Evolutionary conservation across 2,113 vertebrate genomes (phyloP), one percentile per base, ranked within the genome.

Genomic region (Morphnarchus princeps): DNA sequence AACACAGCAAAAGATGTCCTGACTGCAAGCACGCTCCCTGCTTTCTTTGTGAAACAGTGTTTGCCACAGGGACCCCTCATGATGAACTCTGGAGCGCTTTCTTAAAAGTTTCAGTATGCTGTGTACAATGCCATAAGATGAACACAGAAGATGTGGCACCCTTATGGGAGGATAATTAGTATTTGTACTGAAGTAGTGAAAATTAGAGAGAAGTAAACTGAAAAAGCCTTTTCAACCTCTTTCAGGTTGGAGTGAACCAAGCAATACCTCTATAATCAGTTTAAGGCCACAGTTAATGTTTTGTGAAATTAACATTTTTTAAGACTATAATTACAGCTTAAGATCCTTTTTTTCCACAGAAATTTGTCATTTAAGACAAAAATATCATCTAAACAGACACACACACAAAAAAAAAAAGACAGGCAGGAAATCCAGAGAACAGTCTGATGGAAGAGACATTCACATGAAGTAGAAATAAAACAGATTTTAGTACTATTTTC

Each of bases 1-100:
- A 67, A 49, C 22, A 28, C 43, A 66, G 62, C 49, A 70, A 45
- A 58, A 45, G 36, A 45, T 19, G 19, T 63, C 82, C 73, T n/a
- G 62, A 55, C 45, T 78, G 4, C 11, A 74, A 52, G 47, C 8
- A 8, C 10, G 11, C n/a, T 71, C 54, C 36, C n/a, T 45, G 58
- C 42, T 49, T 42, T 32, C 57, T 71, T 29, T 45, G 43, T 50
- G 59, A 91, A 84, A 45, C 19, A 50, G 28, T 8, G 29, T 70
- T 82, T 74, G 55, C 82, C 50, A 70, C 67, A 43, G 58, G 70
- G 49, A 88, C 15, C 15, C 16, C 32, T 66, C 63, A 19, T 0
- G 4, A 50, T 1, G 6, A 83, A 10, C 0, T 0, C n/a, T 65
- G 52, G 16, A 89, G 31, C 13, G 9, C 32, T 65, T 82, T 38